phyloP scores from a whole-genome alignment of 2,888 invertebrate genomes.

The Malacosoma neustria region DNA sequence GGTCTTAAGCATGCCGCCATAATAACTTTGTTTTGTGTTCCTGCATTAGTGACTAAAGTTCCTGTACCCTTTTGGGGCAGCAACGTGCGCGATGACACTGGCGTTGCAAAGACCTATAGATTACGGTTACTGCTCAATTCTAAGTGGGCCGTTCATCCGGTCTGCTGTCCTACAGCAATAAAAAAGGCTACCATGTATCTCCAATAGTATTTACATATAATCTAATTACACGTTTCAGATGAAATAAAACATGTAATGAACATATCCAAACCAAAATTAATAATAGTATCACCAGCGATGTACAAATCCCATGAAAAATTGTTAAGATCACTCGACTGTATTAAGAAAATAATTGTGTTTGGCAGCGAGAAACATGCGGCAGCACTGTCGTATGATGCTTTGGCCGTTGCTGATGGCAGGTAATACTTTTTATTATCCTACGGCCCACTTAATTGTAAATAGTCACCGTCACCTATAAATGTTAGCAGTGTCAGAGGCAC shows the following conservation, averaged over 20 bases:
- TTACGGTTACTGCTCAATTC: too few relatives aligned
- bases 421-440: background rate
- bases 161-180: too few relatives aligned
- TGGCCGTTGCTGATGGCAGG: conserved; percentile 22
- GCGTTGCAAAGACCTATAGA: too few relatives aligned
- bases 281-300: conserved; percentile 38
- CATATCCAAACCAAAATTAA: conserved; percentile 42
- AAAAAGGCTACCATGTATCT: too few relatives aligned
- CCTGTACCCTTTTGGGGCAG: too few relatives aligned
- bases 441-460: background rate
- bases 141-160: too few relatives aligned
- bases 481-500: too few relatives aligned
- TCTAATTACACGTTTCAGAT: conserved; percentile 26
- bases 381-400: conserved; percentile 28
- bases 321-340: conserved; percentile 17
- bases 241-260: conserved; percentile 40
- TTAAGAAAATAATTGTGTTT: conserved; percentile 37
- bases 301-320: conserved; percentile 30
- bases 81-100: too few relatives aligned
- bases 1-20: too few relatives aligned
- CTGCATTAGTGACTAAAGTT: too few relatives aligned
- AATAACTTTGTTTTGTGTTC: too few relatives aligned
- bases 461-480: background rate
- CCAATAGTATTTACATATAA: conserved; percentile 1
- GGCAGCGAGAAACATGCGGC: conserved; percentile 25